Conservation (phyloP, 2,113 vertebrate species). For the Pangasianodon gigas region DNA sequence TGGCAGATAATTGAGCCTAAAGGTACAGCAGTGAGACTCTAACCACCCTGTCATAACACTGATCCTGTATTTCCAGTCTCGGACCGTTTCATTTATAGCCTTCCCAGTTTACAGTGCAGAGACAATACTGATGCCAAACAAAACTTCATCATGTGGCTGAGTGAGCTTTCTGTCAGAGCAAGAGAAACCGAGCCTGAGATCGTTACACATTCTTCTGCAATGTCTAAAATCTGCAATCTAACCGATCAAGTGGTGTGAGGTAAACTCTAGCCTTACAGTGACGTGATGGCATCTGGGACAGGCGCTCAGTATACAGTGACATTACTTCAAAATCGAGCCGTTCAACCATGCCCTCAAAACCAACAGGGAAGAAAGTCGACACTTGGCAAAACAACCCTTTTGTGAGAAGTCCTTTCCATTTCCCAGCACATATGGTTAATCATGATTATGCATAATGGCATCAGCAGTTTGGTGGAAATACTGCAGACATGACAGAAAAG, state of each 20-base stretch:
- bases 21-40: slow-evolving; percentile 11
- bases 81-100: background rate
- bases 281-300: slow-evolving; percentile 34
- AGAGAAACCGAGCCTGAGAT: slow-evolving; percentile 13
- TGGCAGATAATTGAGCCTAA: background rate
- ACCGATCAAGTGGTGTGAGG: slow-evolving; percentile 31
- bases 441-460: background rate
- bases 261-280: slow-evolving; percentile 44
- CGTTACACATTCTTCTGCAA: slow-evolving; percentile 37
- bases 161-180: background rate
- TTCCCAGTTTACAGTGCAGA: slow-evolving; percentile 28
- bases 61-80: slow-evolving; percentile 49
- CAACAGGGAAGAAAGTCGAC: background rate
- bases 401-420: background rate
- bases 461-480: slow-evolving; percentile 13
- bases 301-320: slow-evolving; percentile 35
- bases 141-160: slow-evolving; percentile 13
- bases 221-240: slow-evolving; percentile 44
- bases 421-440: slow-evolving; percentile 7
- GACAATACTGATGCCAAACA: slow-evolving; percentile 31
- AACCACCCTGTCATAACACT: slow-evolving; percentile 17
- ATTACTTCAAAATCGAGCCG: slow-evolving; percentile 36
- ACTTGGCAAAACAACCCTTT: background rate
- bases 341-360: background rate
- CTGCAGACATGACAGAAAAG: slow-evolving; percentile 4